phyloP scores from a whole-genome alignment of 2,113 vertebrate genomes.

The Phocoena phocoena region DNA sequence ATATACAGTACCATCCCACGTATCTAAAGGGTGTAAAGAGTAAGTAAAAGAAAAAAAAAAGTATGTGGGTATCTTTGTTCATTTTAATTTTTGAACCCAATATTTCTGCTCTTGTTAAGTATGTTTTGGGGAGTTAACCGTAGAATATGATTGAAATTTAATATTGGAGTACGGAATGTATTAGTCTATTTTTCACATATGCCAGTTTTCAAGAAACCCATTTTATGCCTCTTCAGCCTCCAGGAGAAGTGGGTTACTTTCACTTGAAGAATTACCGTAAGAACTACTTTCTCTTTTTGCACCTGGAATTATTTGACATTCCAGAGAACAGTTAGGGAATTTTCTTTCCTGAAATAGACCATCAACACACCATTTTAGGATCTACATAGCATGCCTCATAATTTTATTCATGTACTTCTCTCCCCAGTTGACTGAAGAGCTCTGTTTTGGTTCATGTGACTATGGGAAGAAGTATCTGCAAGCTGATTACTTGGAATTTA shows the following conservation, averaged over 20 bases:
- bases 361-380: background rate
- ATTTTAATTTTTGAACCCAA: background rate
- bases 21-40: slow-evolving; percentile 96
- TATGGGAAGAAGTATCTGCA: background rate
- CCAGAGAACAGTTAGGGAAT: background rate
- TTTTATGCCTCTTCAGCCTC: background rate
- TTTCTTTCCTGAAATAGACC: background rate
- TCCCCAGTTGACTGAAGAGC: background rate
- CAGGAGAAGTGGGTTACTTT: background rate
- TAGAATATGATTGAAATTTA: background rate
- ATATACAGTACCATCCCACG: slow-evolving; percentile 94
- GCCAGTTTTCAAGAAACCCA: background rate
- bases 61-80: background rate
- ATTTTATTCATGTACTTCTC: background rate
- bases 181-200: background rate
- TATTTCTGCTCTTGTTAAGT: background rate
- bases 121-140: background rate
- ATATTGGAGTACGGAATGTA: background rate
- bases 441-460: background rate
- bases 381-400: background rate
- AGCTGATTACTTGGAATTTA: background rate
- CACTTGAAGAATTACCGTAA: background rate
- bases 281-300: background rate
- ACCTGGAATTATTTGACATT: background rate
- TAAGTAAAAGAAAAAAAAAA: slow-evolving; percentile 83